A percentile compares a stretch with the other conserved stretches of the same genome.
Conservation (phyloP, 1,140 invertebrate species). For the Trichonephila clavipes region DNA sequence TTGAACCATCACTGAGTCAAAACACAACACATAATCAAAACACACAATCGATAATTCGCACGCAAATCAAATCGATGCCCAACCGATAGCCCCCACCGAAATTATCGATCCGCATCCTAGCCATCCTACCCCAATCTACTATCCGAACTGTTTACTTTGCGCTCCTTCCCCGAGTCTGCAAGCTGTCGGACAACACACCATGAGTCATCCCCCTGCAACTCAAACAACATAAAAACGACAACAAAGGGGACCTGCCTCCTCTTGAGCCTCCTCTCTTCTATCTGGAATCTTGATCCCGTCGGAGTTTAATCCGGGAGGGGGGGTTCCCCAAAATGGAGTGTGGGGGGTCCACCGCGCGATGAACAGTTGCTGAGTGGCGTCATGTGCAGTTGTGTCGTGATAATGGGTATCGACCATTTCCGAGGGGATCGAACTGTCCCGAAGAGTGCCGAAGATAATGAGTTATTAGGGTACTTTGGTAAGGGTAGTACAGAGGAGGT, state of each 20-base stretch:
- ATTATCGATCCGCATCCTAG: slow-evolving; percentile 28
- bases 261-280: not conserved
- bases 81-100: not conserved
- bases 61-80: slow-evolving; percentile 35
- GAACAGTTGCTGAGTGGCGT: slow-evolving; percentile 14
- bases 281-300: slow-evolving; percentile 35
- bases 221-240: slow-evolving; percentile 42
- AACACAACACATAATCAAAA: slow-evolving; percentile 5
- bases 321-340: not conserved
- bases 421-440: not conserved
- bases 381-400: slow-evolving; percentile 25
- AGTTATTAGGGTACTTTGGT: not conserved
- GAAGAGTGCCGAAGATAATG: not conserved
- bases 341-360: not conserved
- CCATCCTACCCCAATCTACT: not conserved
- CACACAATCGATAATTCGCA: slow-evolving; percentile 15
- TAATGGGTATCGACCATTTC: slow-evolving; percentile 37
- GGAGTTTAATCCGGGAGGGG: slow-evolving; percentile 16
- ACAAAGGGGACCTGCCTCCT: not conserved
- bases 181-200: slow-evolving; percentile 51
- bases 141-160: slow-evolving; percentile 55
- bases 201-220: slow-evolving; percentile 1
- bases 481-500: no score
- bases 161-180: slow-evolving; percentile 24
- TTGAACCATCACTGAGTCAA: not conserved